Evolutionary conservation across 2,797 vertebrate species (phyloP).

Genomic region (Rhynchotus rufescens): DNA sequence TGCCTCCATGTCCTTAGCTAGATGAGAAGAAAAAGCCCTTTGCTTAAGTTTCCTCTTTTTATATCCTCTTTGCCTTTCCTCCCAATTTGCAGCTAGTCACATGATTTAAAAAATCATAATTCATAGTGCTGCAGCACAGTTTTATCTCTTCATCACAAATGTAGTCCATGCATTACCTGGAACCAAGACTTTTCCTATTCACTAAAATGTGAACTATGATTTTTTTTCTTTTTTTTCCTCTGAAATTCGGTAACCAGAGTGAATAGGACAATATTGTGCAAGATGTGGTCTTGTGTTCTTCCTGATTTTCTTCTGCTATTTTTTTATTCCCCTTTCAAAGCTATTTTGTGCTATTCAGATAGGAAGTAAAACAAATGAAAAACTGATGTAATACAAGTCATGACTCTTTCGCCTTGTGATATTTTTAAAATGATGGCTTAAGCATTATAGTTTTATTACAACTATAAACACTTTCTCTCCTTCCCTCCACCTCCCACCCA

Average conservation of each 20-base stretch:
- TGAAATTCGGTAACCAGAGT: background rate
- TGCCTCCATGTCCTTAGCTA: background rate
- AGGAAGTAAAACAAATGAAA: background rate
- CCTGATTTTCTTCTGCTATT: background rate
- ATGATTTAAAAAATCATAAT: background rate
- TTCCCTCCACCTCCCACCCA: background rate
- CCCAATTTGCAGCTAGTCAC: accelerated
- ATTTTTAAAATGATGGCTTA: background rate
- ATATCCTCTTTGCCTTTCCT: background rate
- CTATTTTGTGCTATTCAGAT: background rate
- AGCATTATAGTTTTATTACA: background rate
- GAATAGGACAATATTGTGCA: background rate
- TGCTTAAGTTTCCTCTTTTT: background rate
- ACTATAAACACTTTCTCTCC: background rate
- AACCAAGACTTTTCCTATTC: background rate
- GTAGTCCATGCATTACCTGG: background rate
- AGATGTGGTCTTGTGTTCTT: background rate
- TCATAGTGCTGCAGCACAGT: background rate
- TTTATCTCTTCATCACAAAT: background rate
- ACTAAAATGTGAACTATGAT: background rate
- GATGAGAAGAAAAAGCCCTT: no score
- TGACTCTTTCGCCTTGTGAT: background rate
- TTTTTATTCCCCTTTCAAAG: background rate
- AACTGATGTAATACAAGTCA: background rate
- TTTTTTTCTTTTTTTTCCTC: background rate